Evolutionary conservation across 2,113 vertebrate genomes (phyloP), one percentile per base, ranked within the genome.

Genomic region (Mixornis gularis): DNA sequence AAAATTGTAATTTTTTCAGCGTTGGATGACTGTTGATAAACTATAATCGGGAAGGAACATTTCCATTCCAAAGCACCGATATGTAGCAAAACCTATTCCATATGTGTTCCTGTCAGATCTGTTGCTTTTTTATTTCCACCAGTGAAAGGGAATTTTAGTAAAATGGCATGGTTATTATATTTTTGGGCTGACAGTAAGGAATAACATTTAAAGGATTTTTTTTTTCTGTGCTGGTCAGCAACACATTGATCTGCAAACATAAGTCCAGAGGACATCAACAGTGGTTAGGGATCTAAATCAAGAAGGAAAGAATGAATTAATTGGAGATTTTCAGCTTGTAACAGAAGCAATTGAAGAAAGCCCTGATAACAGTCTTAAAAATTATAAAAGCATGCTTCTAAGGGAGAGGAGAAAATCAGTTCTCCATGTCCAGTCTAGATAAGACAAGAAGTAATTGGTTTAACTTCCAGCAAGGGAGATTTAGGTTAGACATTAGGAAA

Each of bases 181-280:
- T 56, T 66, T 76, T 41, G 2, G 7, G 12, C 24, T 81, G 1
- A 56, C 14, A 48, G 2, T 7, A 66, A 24, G 12, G 13, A 89
- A 56, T 38, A 13, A 34, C 13, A 1, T 55, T 64, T 56, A 52
- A 68, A 76, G 4, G 8, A 48, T 13, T 68, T 10, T 46, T 36
- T 36, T 73, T 6, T 68, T 89, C 18, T n/a, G 4, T 32, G 10
- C 30, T 74, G 30, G 60, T 74, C 16, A 83, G 7, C 18, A 80
- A 18, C 11, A n/a, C 3, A n/a, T 3, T 52, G 19, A 41, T 53
- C 15, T 71, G 15, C 19, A 56, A 58, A 68, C 0, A 0, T 22
- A 90, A 46, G 21, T 44, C 44, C 13, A 41, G 38, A 60, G 27
- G 10, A 63, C 8, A 58, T 34, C 19, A 79, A 19, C 43, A 79